phyloP scores from a whole-genome alignment of 2,113 vertebrate genomes.

The Datnioides undecimradiatus region DNA sequence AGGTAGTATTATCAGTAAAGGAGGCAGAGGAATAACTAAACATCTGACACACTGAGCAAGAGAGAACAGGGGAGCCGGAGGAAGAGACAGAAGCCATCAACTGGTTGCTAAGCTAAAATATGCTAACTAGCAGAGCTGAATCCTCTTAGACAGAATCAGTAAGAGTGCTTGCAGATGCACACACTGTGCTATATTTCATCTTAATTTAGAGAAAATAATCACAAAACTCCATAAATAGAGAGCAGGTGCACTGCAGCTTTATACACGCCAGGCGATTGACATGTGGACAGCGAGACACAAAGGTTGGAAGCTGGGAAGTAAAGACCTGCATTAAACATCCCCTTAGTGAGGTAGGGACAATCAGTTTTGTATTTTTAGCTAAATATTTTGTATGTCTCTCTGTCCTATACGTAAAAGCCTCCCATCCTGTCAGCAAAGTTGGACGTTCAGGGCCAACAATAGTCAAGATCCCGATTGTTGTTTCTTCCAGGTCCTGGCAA shows the following conservation, averaged over 20 bases:
- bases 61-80: neutral
- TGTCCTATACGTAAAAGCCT: no score
- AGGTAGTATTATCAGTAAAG: neutral
- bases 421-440: neutral
- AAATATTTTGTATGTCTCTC: neutral
- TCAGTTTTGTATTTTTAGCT: neutral
- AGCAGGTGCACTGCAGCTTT: no score
- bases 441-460: neutral
- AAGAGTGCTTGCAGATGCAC: no score
- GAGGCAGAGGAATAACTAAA: neutral
- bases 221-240: no score
- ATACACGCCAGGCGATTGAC: no score
- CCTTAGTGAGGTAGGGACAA: neutral
- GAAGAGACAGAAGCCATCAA: no score
- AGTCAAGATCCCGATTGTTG: neutral
- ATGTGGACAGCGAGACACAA: no score
- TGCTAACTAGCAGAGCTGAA: no score
- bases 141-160: no score
- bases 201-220: no score
- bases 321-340: neutral
- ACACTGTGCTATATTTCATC: no score
- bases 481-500: conserved; percentile 1
- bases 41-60: neutral
- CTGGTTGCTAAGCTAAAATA: no score
- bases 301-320: neutral